Percentiles rank a stretch among this genome's conserved stretches.
These are phyloP conservation scores for Alviniconcha strummeri DNA, from an alignment of 2,888 invertebrate species.

Conservation along the genomic window DNA sequence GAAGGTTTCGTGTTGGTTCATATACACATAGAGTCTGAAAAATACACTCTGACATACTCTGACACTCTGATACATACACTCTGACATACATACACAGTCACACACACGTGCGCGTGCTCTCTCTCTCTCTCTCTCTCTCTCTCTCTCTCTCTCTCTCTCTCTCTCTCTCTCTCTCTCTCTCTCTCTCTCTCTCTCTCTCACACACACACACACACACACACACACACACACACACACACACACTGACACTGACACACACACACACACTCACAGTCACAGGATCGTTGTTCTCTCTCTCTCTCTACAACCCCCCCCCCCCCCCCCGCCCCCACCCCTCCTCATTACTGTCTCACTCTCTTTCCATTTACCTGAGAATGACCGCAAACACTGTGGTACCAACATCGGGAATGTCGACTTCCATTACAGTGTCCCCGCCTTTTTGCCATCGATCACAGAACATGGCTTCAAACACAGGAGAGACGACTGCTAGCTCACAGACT, in stretches of 20 bases:
- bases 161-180: neutral
- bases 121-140: too few relatives aligned
- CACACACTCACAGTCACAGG: neutral
- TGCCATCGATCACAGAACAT: neutral
- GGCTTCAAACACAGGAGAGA: constrained; percentile 4
- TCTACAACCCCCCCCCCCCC: neutral
- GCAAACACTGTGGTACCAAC: neutral
- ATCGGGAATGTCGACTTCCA: neutral
- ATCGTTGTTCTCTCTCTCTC: neutral
- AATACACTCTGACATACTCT: too few relatives aligned
- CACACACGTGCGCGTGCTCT: neutral
- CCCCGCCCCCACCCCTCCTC: neutral
- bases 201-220: constrained; percentile 17
- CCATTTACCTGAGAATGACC: neutral
- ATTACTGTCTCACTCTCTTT: neutral
- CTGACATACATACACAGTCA: neutral
- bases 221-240: neutral
- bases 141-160: neutral
- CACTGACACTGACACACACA: neutral
- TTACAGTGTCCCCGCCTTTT: neutral
- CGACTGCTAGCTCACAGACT: neutral
- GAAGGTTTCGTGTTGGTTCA: too few relatives aligned
- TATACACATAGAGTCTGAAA: too few relatives aligned
- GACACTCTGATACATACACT: neutral
- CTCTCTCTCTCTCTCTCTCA: neutral